phyloP scores from a whole-genome alignment of 2,113 vertebrate species.

The Psittacus erithacus region DNA sequence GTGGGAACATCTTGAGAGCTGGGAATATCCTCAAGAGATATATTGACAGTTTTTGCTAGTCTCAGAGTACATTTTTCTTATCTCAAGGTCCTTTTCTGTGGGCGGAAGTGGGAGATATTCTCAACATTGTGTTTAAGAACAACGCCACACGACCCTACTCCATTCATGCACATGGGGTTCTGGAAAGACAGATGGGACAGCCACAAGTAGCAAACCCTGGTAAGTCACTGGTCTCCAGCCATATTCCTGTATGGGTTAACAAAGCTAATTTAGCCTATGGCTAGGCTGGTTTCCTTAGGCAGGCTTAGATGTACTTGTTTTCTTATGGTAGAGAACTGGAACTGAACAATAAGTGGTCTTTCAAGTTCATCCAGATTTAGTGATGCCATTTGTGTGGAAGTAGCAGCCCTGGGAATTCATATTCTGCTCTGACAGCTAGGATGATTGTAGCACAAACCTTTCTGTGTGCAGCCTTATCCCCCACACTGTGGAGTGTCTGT shows the following conservation, averaged over 20 bases:
- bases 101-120: conserved; percentile 79
- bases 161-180: conserved; percentile 75
- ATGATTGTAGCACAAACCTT: background rate
- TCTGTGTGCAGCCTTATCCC: background rate
- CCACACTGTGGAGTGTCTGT: rapidly evolving
- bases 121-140: conserved; percentile 80
- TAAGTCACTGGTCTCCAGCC: conserved; percentile 20
- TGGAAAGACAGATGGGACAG: conserved; percentile 49
- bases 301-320: background rate
- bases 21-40: background rate
- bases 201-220: conserved; percentile 67
- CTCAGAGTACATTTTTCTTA: background rate
- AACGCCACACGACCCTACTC: conserved; percentile 75
- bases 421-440: background rate
- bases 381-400: background rate
- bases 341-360: background rate
- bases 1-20: background rate
- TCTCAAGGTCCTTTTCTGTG: conserved; percentile 76
- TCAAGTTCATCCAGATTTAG: background rate
- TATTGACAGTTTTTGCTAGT: background rate
- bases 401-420: background rate
- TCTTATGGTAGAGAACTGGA: background rate
- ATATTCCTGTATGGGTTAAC: rapidly evolving
- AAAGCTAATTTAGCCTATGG: background rate
- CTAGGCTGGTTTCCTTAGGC: background rate